phyloP scores from a whole-genome alignment of 1,140 invertebrate genomes.

The Helicoverpa armigera region DNA sequence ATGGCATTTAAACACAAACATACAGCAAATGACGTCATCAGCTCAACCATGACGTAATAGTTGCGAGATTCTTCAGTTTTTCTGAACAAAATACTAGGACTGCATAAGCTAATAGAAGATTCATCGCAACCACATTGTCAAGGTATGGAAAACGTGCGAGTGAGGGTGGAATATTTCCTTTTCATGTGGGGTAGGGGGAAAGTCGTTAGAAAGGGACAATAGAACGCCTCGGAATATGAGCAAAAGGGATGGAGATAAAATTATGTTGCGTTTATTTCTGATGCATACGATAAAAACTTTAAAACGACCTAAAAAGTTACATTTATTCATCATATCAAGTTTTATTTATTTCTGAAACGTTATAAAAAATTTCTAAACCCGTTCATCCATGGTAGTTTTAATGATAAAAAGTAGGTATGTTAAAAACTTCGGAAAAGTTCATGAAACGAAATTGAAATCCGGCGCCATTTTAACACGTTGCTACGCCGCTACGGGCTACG shows the following conservation, averaged over 20 bases:
- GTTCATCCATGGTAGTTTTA: no score
- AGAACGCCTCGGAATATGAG: neutral
- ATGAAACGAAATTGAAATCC: no score
- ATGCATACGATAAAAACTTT: no score
- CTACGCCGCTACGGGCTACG: no score
- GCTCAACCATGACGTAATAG: conserved; percentile 6
- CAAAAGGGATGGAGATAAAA: neutral
- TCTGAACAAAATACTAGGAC: neutral
- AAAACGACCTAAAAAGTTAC: no score
- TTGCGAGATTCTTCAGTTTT: conserved; percentile 10
- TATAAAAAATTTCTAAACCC: no score
- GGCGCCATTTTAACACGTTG: no score
- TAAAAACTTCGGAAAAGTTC: no score
- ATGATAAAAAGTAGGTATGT: no score
- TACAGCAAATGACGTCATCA: neutral
- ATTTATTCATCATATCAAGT: no score
- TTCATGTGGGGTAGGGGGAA: neutral
- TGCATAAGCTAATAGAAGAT: neutral
- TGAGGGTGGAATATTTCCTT: neutral
- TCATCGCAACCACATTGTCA: neutral
- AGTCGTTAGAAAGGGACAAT: neutral
- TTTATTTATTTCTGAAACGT: no score
- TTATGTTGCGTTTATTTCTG: neutral
- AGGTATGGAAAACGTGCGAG: neutral
- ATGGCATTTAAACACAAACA: neutral